Conservation (phyloP, 2,888 invertebrate species). For the Drosophila recens region DNA sequence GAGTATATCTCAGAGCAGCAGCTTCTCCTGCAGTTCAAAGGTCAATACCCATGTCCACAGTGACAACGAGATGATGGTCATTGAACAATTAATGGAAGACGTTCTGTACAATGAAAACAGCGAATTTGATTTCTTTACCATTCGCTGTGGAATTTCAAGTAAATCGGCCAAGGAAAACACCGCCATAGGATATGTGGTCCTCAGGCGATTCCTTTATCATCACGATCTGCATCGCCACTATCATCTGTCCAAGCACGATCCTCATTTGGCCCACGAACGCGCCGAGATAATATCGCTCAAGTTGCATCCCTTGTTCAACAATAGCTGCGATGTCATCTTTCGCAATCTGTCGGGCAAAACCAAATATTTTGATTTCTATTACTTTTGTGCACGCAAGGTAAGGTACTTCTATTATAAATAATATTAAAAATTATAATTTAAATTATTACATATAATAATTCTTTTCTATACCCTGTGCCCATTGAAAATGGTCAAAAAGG, state of each 20-base stretch:
- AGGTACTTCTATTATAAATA: background rate
- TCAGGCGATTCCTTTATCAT: conserved; percentile 53
- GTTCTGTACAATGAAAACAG: conserved; percentile 62
- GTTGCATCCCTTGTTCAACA: conserved; percentile 78
- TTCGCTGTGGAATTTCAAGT: conserved; percentile 76
- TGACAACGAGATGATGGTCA: conserved; percentile 41
- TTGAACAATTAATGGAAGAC: conserved; percentile 64
- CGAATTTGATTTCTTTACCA: conserved; percentile 66
- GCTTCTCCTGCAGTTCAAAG: conserved; percentile 44
- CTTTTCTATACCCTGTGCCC: no score
- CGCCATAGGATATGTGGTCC: conserved; percentile 76
- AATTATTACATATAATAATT: no score
- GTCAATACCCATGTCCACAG: conserved; percentile 26
- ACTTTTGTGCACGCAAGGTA: conserved; percentile 51
- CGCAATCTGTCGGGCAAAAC: conserved; percentile 73
- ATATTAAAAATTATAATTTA: no score
- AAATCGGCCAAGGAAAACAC: conserved; percentile 60
- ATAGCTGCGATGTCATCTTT: conserved; percentile 64
- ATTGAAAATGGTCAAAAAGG: no score
- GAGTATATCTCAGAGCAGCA: conserved; percentile 1
- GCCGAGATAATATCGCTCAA: conserved; percentile 73
- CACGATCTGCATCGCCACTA: conserved; percentile 57
- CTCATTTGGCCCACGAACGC: conserved; percentile 35
- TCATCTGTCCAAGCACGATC: conserved; percentile 46
- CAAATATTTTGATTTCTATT: conserved; percentile 66